Percentiles rank a stretch among this genome's conserved stretches.
phyloP scores from a whole-genome alignment of 37 sponge, comb jelly and placozoan species.

The Axinella damicornis region DNA sequence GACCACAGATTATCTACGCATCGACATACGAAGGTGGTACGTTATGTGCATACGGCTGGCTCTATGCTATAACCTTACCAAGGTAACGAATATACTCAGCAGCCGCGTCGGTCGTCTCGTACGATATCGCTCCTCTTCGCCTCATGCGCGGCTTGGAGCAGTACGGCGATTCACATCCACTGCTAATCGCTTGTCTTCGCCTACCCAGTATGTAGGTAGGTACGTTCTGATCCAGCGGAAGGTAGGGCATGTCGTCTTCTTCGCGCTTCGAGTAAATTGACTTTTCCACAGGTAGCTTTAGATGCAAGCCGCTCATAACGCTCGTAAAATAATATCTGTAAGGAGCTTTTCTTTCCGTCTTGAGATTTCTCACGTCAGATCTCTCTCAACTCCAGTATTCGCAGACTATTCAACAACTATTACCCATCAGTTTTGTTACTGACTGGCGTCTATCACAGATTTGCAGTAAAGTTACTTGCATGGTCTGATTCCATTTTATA shows the following conservation, averaged over 20 bases:
- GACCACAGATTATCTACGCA: too few species aligned
- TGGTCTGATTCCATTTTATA: too few species aligned
- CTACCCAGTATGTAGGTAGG: constrained; percentile 34
- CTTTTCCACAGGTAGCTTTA: not conserved
- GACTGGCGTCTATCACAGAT: too few species aligned
- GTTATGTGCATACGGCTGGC: too few species aligned
- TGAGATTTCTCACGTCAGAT: too few species aligned
- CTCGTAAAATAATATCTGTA: too few species aligned
- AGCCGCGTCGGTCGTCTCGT: constrained; percentile 47
- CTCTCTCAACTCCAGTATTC: too few species aligned
- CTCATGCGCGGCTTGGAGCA: constrained; percentile 41
- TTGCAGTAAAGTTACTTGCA: too few species aligned
- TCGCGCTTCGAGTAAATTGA: not conserved
- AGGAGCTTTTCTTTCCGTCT: too few species aligned
- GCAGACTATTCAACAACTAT: too few species aligned
- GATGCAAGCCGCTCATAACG: not conserved
- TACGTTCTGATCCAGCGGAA: constrained; percentile 40
- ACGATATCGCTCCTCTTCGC: constrained; percentile 66
- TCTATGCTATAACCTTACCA: constrained; percentile 30
- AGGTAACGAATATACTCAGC: constrained; percentile 72
- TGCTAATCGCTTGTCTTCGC: constrained; percentile 54
- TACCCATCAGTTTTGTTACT: too few species aligned
- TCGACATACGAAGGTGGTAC: too few species aligned
- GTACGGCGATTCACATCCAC: constrained; percentile 3
- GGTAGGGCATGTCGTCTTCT: constrained; percentile 15